Evolutionary conservation across 2,113 vertebrate genomes (phyloP).

Genomic region (Centropus unirufus): DNA sequence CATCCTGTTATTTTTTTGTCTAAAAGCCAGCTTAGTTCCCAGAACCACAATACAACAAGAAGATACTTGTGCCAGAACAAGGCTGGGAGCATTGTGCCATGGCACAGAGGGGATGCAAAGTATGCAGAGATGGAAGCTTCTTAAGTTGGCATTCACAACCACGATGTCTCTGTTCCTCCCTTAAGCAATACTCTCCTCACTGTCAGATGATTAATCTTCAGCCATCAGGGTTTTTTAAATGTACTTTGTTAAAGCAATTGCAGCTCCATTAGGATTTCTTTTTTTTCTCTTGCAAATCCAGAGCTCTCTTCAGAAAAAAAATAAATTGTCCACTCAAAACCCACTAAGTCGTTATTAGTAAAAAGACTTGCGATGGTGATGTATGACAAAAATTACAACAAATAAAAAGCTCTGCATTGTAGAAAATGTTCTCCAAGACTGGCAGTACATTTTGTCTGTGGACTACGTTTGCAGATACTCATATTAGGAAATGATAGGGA

Average conservation of each 20-base stretch:
- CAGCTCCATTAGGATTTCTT: neutral
- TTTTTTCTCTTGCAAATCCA: neutral
- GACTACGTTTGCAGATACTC: neutral
- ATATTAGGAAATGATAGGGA: neutral
- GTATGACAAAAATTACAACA: neutral
- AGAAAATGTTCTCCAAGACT: slow-evolving; percentile 39
- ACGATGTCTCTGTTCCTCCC: neutral
- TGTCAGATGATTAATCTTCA: slow-evolving; percentile 14
- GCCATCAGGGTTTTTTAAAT: neutral
- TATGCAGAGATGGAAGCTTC: neutral
- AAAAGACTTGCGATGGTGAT: slow-evolving; percentile 11
- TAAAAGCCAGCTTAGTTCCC: neutral
- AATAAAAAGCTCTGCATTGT: slow-evolving; percentile 28
- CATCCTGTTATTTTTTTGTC: neutral
- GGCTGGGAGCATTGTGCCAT: neutral
- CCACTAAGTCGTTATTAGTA: neutral
- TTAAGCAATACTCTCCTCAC: neutral
- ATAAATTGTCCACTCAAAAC: neutral
- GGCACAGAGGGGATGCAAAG: neutral
- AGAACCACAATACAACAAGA: neutral
- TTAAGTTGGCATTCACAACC: neutral
- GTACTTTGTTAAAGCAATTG: neutral
- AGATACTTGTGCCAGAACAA: neutral
- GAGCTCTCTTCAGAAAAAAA: slow-evolving; percentile 13
- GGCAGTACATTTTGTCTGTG: neutral